Evolutionary conservation across 2,113 vertebrate species (phyloP), one percentile per base, ranked within the genome.

Genomic region (Pyrgilauda ruficollis): DNA sequence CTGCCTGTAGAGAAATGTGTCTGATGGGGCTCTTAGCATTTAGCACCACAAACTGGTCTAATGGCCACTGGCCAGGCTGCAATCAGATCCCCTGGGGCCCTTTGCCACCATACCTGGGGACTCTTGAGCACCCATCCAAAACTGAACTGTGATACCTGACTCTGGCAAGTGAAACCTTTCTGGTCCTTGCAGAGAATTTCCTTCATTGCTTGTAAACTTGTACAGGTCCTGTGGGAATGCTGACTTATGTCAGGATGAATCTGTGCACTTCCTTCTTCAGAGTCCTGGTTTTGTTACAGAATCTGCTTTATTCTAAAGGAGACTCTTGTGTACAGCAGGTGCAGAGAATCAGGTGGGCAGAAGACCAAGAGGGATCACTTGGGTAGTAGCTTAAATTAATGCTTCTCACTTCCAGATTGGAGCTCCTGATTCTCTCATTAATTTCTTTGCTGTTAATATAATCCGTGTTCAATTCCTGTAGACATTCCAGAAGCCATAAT

Each of bases 221-320:
- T 46, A 6, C n/a, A 33, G 35, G 22, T 75, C 37, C 39, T 70
- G 1, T 78, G 43, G 30, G 72, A 84, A 46, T 6, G 2, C 22
- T 23, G 8, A n/a, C 11, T 77, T 46, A 7, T 13, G 4, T 33
- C 6, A 43, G n/a, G 26, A 35, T 16, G 64, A 35, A 77, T 66
- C n/a, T 74, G 19, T 15, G 7, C 0, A 0, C 20, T 72, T 92
- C 61, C 22, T 73, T 81, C 26, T 58, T 46, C 0, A 41, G 0
- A 27, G 37, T 70, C 39, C 77, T 62, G 61, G 11, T 23, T 90
- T 79, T 61, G 22, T 68, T 79, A 55, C 27, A 83, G 27, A 61
- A 44, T 76, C 62, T 80, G 17, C 31, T 90, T 76, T 56, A 14
- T 83, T 55, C 44, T 56, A 53, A 72, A 59, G 47, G 37, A 87